Base-by-base conservation (phyloP, 2,113 vertebrate species). In the Eclectus roratus region DNA sequence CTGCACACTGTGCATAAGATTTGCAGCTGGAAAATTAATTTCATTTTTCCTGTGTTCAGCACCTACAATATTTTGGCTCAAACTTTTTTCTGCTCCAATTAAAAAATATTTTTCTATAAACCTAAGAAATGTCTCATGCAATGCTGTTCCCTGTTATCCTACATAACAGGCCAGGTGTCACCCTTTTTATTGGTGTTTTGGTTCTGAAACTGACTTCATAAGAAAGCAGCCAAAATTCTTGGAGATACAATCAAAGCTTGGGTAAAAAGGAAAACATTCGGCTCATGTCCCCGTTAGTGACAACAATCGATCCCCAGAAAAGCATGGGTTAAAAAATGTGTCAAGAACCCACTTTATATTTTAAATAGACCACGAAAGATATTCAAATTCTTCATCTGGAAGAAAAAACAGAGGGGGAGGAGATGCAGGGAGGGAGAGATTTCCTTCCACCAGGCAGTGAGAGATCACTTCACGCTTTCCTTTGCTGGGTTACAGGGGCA, bases 401-500 rank as follows among this genome's bases (percentile, higher is more conserved):
- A 52, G 46, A 44, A 72, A 84, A 87, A 79, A 92, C 89, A 77
- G 82, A 55, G 93, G 65, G 21, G 80, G 43, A 52, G 46, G 44
- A 50, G 35, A 55, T 41, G 73, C 77, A 25, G 20, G 43, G 78
- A 94, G 74, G 52, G 79, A 85, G 64, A 64, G 95, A 96, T 97
- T 94, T 97, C 96, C 95, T 96, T 97, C 91, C 95, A 93, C 85
- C 93, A 94, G 85, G 80, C 92, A 94, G 63, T 15, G 47, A 95
- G 85, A 85, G 85, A 93, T 88, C 96, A 89, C 93, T 96, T 97
- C 95, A 95, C 20, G 77, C 88, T 97, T 96, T n/a, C 80, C 96
- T 95, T 94, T 74, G 88, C 87, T 60, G 77, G 94, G 94, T 92
- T 96, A 68, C 69, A 61, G 76, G 92, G 89, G 94, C 78, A 94